Evolutionary conservation across 2,113 vertebrate species (phyloP).

Genomic region (Macaca nemestrina): DNA sequence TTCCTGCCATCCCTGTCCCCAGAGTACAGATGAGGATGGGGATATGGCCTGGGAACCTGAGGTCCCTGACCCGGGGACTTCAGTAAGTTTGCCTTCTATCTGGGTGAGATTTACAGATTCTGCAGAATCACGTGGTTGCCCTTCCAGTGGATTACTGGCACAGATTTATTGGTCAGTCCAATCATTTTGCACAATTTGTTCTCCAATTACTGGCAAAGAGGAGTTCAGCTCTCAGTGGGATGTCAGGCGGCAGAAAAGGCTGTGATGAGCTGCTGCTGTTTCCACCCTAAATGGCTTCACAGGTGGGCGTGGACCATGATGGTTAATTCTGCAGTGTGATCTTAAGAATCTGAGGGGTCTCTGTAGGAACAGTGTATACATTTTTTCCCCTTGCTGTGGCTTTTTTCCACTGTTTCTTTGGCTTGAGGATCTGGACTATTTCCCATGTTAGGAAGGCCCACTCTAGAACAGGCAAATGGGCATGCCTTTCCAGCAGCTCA

Average conservation of each 20-base stretch:
- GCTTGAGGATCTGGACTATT: background rate
- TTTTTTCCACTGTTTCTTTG: background rate
- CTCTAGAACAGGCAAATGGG: background rate
- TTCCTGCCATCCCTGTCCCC: background rate
- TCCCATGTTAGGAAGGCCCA: background rate
- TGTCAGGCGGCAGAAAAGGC: background rate
- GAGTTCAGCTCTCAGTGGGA: background rate
- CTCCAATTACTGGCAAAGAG: background rate
- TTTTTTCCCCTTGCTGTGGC: background rate
- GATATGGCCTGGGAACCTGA: background rate
- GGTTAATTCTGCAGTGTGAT: background rate
- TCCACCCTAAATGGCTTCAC: background rate
- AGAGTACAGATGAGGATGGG: background rate
- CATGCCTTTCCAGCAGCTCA: background rate
- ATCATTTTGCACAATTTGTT: background rate
- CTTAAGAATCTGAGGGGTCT: background rate
- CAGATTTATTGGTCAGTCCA: background rate
- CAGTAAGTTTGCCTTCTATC: background rate
- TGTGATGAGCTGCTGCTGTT: background rate
- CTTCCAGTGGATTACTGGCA: background rate
- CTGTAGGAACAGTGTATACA: background rate
- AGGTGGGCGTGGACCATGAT: background rate
- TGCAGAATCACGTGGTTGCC: background rate
- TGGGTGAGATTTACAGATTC: background rate
- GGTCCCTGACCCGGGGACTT: background rate